Evolutionary conservation across 2,113 vertebrate species (phyloP).

Genomic region (Heloderma charlesbogerti): DNA sequence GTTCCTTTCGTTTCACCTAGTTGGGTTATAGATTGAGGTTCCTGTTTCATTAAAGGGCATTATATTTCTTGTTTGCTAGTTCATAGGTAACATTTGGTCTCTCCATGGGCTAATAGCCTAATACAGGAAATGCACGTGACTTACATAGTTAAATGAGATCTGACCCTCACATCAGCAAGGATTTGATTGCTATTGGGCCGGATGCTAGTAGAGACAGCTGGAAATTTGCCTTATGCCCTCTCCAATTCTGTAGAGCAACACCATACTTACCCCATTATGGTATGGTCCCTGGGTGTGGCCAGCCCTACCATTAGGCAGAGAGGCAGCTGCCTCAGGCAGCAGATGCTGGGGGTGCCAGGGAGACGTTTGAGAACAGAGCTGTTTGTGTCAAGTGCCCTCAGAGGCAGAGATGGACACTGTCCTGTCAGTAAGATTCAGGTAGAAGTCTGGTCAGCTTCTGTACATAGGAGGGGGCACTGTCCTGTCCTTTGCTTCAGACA

Average conservation of each 20-base stretch:
- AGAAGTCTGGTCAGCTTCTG: too few species aligned
- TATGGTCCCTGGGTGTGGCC: too few species aligned
- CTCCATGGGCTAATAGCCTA: not conserved
- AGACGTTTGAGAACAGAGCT: too few species aligned
- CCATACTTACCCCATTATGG: not conserved
- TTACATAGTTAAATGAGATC: not conserved
- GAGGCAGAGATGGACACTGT: too few species aligned
- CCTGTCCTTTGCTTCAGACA: too few species aligned
- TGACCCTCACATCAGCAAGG: conserved; percentile 35
- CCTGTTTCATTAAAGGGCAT: not conserved
- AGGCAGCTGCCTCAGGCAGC: too few species aligned
- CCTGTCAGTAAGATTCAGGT: too few species aligned
- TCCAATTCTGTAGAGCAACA: not conserved
- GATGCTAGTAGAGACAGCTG: not conserved
- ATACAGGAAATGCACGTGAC: not conserved
- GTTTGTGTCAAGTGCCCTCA: too few species aligned
- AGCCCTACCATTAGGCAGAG: too few species aligned
- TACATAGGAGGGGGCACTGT: too few species aligned
- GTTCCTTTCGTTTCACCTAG: not conserved
- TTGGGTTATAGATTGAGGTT: conserved; percentile 6
- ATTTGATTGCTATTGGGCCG: not conserved
- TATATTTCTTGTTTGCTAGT: conserved; percentile 1
- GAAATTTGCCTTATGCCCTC: not conserved
- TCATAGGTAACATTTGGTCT: not conserved
- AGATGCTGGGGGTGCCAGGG: too few species aligned